These are phyloP conservation scores for Notolabrus celidotus DNA, from an alignment of 2,797 vertebrate genomes.

Conservation along the genomic window DNA sequence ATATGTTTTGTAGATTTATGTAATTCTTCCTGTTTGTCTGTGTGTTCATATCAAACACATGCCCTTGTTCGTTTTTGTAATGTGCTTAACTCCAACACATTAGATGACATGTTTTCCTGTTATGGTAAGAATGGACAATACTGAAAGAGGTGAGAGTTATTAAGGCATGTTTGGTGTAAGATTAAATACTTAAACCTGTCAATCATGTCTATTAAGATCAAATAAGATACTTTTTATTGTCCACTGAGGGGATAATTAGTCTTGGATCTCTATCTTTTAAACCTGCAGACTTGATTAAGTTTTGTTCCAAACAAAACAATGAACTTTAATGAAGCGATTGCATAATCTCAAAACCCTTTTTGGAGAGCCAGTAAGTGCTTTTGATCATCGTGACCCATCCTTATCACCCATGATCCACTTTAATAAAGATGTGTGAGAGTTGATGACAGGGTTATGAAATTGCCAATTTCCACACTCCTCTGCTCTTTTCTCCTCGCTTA, in stretches of 20 bases:
- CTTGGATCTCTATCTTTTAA: no score
- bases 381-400: background rate
- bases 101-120: background rate
- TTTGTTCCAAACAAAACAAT: constrained; percentile 1
- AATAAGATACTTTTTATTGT: no score
- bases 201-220: background rate
- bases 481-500: constrained; percentile 24
- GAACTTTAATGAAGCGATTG: background rate
- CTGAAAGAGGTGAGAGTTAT: background rate
- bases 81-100: no score
- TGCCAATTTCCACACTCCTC: constrained; percentile 14
- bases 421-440: constrained; percentile 4
- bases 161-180: background rate
- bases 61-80: background rate
- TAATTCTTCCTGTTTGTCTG: background rate
- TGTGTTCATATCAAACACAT: background rate
- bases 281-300: background rate
- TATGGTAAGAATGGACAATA: background rate
- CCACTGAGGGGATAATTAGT: no score
- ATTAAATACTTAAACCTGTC: background rate
- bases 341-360: background rate
- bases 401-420: background rate
- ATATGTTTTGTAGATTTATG: background rate
- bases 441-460: constrained; percentile 31
- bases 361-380: background rate